Evolutionary conservation across 2,888 invertebrate species (phyloP).

Genomic region (Celastrina argiolus): DNA sequence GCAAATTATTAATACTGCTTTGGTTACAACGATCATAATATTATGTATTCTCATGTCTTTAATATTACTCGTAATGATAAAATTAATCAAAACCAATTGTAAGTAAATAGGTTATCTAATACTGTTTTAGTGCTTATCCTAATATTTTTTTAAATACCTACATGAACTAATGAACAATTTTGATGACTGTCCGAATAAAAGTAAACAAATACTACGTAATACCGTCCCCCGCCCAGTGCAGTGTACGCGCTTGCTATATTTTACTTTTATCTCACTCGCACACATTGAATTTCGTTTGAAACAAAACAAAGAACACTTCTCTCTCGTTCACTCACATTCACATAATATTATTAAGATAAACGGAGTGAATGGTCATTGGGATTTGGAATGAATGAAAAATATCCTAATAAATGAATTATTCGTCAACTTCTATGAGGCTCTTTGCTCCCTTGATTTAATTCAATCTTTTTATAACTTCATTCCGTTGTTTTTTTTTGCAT

Average conservation of each 20-base stretch:
- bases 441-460: neutral
- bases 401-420: neutral
- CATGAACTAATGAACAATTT: neutral
- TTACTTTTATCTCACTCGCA: slow-evolving; percentile 3
- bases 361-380: neutral
- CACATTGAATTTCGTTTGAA: neutral
- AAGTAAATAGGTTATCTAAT: no score
- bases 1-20: neutral
- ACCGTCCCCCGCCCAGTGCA: slow-evolving; percentile 16
- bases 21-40: neutral
- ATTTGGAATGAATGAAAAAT: slow-evolving; percentile 30
- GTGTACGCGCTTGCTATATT: slow-evolving; percentile 37
- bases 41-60: neutral
- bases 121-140: neutral
- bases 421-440: neutral
- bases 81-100: no score
- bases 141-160: neutral
- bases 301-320: neutral
- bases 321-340: neutral
- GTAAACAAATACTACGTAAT: slow-evolving; percentile 20
- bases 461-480: neutral
- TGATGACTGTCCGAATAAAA: slow-evolving; percentile 12
- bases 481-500: neutral
- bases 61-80: no score
- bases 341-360: no score